Base-by-base conservation (phyloP, 2,888 invertebrate genomes). In the Ectobius pallidus region DNA sequence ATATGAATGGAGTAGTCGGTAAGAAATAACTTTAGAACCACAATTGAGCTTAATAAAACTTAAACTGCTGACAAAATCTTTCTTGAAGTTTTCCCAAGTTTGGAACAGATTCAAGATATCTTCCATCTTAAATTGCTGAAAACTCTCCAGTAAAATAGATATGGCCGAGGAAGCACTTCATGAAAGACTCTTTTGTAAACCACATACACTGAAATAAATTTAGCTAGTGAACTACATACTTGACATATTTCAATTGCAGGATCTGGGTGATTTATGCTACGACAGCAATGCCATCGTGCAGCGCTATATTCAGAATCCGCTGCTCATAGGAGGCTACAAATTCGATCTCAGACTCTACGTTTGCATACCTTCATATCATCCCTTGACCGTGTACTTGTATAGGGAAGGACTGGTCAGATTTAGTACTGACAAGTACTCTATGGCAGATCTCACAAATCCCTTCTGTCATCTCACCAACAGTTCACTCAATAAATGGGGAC, bases 321-420 rank as follows among this genome's bases (percentile, higher is more conserved):
- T 92, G 69, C 85, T 93, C 16, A 90, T 96, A 76, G 95, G 94
- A 1, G 95, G 94, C 1, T 94, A 95, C 85, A 97, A 97, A 84
- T 97, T 96, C 84, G 97, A 97, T 84, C 86, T 97, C 44, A 87
- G 97, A 32, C 84, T 97, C 25, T 97, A 97, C 84, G 95, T 95
- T 11, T 93, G 94, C 80, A 92, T 97, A 68, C 93, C 96, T 0
- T 93, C 92, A 0, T 94, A 94, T 80, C 90, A 92, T 76, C 97
- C 96, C 0, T 86, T 96, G 4, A 90, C 93, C 0, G 90, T 96
- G 52, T 97, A 97, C 81, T 86, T 96, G 82, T 96, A 95, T 81
- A 90, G 92, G 63, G 95, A 96, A 80, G 96, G 97, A 6, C 83
- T 97, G 49, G 93, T 91, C 14, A 86, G 92, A 79, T 88, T 92